These are phyloP conservation scores for Temnothorax longispinosus DNA, from an alignment of 1,140 invertebrate species.

Conservation along the genomic window DNA sequence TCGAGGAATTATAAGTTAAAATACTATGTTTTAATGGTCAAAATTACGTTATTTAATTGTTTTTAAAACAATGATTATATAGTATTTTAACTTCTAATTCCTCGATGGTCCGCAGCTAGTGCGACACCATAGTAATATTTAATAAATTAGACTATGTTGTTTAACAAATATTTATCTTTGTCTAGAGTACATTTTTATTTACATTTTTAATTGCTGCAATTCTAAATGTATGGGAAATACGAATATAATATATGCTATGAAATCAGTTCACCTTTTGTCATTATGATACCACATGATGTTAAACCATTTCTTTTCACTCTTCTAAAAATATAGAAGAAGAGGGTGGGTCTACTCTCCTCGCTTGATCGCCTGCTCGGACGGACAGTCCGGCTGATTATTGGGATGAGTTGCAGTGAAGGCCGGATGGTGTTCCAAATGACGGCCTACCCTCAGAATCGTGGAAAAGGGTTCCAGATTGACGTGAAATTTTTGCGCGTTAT, in stretches of 20 bases:
- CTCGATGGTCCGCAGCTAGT: no score
- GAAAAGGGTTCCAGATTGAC: constrained; percentile 96
- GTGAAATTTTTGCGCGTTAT: constrained; percentile 96
- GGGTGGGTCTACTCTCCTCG: constrained; percentile 85
- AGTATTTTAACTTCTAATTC: no score
- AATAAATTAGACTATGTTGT: background rate
- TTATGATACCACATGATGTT: constrained; percentile 64
- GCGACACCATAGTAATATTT: no score
- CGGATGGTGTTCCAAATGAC: constrained; percentile 93
- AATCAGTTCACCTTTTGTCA: constrained; percentile 73
- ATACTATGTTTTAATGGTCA: no score
- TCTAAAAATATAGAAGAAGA: constrained; percentile 74
- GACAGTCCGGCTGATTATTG: constrained; percentile 96
- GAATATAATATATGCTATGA: background rate
- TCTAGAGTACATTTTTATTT: constrained; percentile 12
- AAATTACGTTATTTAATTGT: no score
- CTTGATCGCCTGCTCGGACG: constrained; percentile 90
- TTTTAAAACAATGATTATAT: no score
- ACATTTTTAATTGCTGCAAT: background rate
- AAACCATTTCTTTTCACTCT: constrained; percentile 77
- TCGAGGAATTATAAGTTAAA: no score
- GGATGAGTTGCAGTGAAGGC: constrained; percentile 95
- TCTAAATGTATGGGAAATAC: background rate
- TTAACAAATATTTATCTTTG: background rate
- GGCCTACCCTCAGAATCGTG: constrained; percentile 94